phyloP scores from a whole-genome alignment of 2,797 vertebrate genomes.

The Scomberomorus guttatus region DNA sequence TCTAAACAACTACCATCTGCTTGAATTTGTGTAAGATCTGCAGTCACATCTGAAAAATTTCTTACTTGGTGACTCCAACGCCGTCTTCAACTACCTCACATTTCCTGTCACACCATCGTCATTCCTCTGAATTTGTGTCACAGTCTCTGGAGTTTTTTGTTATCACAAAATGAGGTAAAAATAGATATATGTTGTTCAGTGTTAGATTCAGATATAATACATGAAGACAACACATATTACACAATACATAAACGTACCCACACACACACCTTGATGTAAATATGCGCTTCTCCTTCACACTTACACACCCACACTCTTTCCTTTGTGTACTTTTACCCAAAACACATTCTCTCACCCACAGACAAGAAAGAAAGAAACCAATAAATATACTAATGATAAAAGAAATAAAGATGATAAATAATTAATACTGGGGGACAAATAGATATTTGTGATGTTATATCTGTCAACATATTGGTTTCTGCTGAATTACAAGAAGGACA shows the following conservation, averaged over 20 bases:
- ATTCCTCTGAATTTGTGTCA: neutral
- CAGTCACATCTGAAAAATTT: slow-evolving; percentile 27
- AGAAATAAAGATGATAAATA: neutral
- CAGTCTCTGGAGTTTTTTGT: slow-evolving; percentile 10
- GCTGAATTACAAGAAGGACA: neutral
- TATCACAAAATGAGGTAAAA: neutral
- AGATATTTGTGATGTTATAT: too few relatives aligned
- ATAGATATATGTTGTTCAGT: neutral
- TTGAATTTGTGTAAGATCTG: slow-evolving; percentile 38
- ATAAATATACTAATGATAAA: neutral
- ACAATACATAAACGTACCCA: slow-evolving; percentile 36
- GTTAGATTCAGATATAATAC: neutral
- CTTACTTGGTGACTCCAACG: neutral
- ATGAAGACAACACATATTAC: neutral
- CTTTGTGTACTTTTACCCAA: slow-evolving; percentile 11
- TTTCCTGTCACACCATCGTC: neutral
- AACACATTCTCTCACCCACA: slow-evolving; percentile 24
- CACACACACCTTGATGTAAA: slow-evolving; percentile 16
- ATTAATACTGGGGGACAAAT: neutral
- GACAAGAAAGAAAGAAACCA: neutral
- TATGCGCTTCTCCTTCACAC: slow-evolving; percentile 36
- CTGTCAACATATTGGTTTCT: too few relatives aligned
- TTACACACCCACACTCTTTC: slow-evolving; percentile 41
- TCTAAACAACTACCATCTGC: slow-evolving; percentile 65
- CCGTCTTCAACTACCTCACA: neutral